Conservation (phyloP, 2,888 invertebrate genomes). For the Euzetes globulus region DNA sequence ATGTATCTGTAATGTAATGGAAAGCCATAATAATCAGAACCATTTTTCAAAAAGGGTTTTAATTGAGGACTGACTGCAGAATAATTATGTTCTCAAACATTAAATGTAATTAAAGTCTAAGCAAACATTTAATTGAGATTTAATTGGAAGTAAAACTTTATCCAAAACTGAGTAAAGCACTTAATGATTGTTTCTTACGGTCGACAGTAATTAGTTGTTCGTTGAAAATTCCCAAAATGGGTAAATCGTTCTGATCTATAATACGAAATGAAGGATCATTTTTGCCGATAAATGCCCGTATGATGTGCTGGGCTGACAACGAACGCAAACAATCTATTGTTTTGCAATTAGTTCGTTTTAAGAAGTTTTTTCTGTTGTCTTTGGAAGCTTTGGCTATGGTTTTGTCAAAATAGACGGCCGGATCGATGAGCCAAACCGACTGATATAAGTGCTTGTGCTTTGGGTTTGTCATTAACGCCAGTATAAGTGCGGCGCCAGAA, state of each 20-base stretch:
- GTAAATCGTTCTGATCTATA: slow-evolving; percentile 43
- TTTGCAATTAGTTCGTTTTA: slow-evolving; percentile 33
- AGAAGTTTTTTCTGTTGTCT: slow-evolving; percentile 35
- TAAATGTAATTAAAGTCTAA: neutral
- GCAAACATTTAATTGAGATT: too few relatives aligned
- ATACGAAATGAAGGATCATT: slow-evolving; percentile 44
- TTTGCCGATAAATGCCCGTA: slow-evolving; percentile 41
- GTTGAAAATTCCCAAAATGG: slow-evolving; percentile 41
- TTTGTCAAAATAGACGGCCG: slow-evolving; percentile 39
- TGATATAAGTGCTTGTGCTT: slow-evolving; percentile 33
- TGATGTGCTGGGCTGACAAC: slow-evolving; percentile 36
- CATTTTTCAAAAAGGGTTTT: too few relatives aligned
- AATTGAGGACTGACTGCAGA: too few relatives aligned
- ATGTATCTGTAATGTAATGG: neutral
- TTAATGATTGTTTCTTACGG: slow-evolving; percentile 36
- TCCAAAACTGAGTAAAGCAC: neutral
- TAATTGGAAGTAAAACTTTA: too few relatives aligned
- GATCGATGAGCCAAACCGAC: slow-evolving; percentile 39
- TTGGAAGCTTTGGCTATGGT: slow-evolving; percentile 35
- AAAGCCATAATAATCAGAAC: neutral
- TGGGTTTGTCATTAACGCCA: slow-evolving; percentile 36
- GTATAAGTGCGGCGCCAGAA: slow-evolving; percentile 40
- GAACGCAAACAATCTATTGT: slow-evolving; percentile 37
- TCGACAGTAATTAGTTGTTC: slow-evolving; percentile 41
- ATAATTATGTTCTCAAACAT: neutral